Conservation (phyloP, 2,113 vertebrate genomes). For the Scytalopus superciliaris region DNA sequence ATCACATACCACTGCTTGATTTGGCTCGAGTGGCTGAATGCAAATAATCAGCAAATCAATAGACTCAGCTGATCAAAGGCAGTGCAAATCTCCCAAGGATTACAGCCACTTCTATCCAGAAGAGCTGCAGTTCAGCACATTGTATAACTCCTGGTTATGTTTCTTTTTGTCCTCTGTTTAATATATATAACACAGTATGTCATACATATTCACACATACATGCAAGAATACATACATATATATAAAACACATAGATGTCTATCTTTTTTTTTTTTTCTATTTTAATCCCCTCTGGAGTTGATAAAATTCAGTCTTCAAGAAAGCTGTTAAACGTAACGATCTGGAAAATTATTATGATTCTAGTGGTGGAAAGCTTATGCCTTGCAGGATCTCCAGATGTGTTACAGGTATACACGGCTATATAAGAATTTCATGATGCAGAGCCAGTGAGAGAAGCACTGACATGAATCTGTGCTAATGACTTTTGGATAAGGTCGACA, state of each 20-base stretch:
- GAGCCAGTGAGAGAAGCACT: neutral
- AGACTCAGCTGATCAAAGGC: neutral
- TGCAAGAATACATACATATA: neutral
- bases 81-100: neutral
- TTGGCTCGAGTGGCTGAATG: neutral
- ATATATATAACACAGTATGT: too few relatives aligned
- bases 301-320: neutral
- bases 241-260: neutral
- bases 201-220: too few relatives aligned
- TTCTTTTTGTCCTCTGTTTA: neutral
- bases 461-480: neutral
- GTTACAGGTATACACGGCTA: neutral
- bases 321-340: neutral
- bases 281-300: neutral
- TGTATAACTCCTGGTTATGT: fast-evolving
- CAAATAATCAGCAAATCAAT: neutral
- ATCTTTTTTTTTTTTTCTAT: neutral
- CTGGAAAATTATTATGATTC: neutral
- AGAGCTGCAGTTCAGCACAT: neutral
- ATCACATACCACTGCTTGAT: fast-evolving
- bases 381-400: neutral
- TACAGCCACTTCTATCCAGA: neutral
- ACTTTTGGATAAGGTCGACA: neutral
- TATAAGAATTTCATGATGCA: neutral
- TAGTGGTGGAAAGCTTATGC: neutral